phyloP scores from a whole-genome alignment of 2,113 vertebrate genomes.

The Microtus oregoni region DNA sequence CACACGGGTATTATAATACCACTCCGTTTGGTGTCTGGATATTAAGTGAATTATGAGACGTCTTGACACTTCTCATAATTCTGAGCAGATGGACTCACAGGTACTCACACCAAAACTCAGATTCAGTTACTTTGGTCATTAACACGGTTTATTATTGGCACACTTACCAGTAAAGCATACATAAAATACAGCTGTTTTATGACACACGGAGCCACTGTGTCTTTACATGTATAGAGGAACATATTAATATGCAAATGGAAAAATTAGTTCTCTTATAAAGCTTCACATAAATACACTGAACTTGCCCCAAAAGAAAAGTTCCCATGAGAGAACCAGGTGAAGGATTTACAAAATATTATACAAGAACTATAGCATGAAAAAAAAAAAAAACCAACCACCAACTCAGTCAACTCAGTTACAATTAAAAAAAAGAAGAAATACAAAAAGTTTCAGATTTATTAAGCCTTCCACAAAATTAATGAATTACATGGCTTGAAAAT shows the following conservation, averaged over 20 bases:
- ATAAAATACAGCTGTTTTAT: slow-evolving; percentile 98
- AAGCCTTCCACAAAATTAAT: slow-evolving; percentile 93
- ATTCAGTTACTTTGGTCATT: slow-evolving; percentile 84
- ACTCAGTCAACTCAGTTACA: slow-evolving; percentile 89
- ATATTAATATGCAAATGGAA: slow-evolving; percentile 97
- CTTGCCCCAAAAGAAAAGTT: slow-evolving; percentile 82
- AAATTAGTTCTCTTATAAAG: slow-evolving; percentile 96
- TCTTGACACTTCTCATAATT: not conserved
- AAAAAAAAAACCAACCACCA: slow-evolving; percentile 78
- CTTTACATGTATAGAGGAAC: slow-evolving; percentile 94
- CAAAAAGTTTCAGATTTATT: slow-evolving; percentile 88
- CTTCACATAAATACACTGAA: slow-evolving; percentile 96
- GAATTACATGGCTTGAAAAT: slow-evolving; percentile 93
- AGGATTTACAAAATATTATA: slow-evolving; percentile 94
- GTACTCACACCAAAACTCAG: slow-evolving; percentile 64
- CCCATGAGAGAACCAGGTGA: slow-evolving; percentile 83
- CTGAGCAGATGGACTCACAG: not conserved
- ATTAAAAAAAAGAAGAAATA: slow-evolving; percentile 85
- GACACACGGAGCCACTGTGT: slow-evolving; percentile 97
- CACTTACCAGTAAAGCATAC: slow-evolving; percentile 99
- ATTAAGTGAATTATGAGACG: not conserved
- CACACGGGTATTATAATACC: not conserved
- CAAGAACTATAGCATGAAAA: slow-evolving; percentile 91
- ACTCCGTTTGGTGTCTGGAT: not conserved
- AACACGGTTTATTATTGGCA: slow-evolving; percentile 99